Evolutionary conservation across 2,113 vertebrate species (phyloP).

Genomic region (Macquaria ambigua): DNA sequence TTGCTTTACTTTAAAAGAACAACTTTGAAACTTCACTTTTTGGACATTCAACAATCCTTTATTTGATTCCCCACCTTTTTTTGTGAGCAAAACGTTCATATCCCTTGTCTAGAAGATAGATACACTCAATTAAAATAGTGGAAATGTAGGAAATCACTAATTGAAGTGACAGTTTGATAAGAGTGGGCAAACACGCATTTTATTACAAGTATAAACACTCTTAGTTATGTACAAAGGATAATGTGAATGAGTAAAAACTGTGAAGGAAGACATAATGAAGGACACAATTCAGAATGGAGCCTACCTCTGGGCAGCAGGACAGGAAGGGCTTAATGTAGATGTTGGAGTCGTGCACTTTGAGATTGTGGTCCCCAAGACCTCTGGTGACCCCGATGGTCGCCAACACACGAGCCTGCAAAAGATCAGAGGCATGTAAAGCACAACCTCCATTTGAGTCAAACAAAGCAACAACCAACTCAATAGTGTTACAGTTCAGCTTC

Average conservation of each 20-base stretch:
- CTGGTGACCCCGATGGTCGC: slow-evolving; percentile 97
- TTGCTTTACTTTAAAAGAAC: neutral
- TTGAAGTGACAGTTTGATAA: neutral
- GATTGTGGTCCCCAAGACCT: slow-evolving; percentile 95
- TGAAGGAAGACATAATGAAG: neutral
- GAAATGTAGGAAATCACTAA: neutral
- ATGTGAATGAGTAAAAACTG: neutral
- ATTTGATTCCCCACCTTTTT: neutral
- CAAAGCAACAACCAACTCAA: slow-evolving; percentile 5
- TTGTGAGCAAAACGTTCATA: neutral
- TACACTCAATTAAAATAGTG: neutral
- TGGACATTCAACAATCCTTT: neutral
- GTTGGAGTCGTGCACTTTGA: slow-evolving; percentile 98
- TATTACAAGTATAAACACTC: neutral
- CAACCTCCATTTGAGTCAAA: neutral
- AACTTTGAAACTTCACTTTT: neutral
- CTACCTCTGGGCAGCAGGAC: slow-evolving; percentile 96
- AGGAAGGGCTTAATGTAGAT: slow-evolving; percentile 99
- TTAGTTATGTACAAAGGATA: neutral
- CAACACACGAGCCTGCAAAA: slow-evolving; percentile 93
- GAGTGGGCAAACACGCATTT: neutral
- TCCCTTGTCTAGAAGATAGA: neutral
- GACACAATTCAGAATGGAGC: slow-evolving; percentile 15
- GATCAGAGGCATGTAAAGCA: slow-evolving; percentile 15
- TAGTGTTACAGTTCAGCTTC: neutral